Percentiles rank a stretch among this genome's conserved stretches.
Conservation (phyloP, 1,140 invertebrate species). For the Drosophila mojavensis region DNA sequence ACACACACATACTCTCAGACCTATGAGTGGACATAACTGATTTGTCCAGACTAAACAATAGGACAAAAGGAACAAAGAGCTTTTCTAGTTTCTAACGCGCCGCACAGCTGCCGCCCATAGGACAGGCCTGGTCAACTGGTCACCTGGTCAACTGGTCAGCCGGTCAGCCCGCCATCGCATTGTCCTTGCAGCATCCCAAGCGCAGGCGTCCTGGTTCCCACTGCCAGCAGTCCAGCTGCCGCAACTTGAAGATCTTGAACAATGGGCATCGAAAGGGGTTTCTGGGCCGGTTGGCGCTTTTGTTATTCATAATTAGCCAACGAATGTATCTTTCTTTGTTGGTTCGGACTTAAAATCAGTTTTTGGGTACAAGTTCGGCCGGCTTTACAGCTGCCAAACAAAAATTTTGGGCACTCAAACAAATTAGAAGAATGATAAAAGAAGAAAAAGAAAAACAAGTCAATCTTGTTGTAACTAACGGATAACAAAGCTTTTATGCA, state of each 20-base stretch:
- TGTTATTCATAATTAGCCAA: constrained; percentile 70
- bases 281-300: constrained; percentile 28
- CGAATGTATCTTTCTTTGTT: constrained; percentile 17
- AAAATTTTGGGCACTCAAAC: background rate
- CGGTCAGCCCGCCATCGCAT: constrained; percentile 39
- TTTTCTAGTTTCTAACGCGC: constrained; percentile 60
- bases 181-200: constrained; percentile 63
- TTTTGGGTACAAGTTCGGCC: constrained; percentile 15
- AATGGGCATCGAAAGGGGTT: constrained; percentile 26
- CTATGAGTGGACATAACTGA: constrained; percentile 1
- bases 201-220: constrained; percentile 22
- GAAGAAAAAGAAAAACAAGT: constrained; percentile 24
- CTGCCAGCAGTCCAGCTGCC: constrained; percentile 22
- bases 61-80: constrained; percentile 58
- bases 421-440: background rate
- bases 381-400: constrained; percentile 25
- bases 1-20: constrained; percentile 6
- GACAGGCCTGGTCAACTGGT: constrained; percentile 11
- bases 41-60: constrained; percentile 51
- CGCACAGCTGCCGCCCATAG: constrained; percentile 19
- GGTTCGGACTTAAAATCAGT: background rate
- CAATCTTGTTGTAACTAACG: constrained; percentile 20
- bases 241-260: constrained; percentile 21
- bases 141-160: constrained; percentile 36
- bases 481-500: background rate